Base-by-base conservation (phyloP, 2,113 vertebrate genomes). In the Nothoprocta pentlandii region DNA sequence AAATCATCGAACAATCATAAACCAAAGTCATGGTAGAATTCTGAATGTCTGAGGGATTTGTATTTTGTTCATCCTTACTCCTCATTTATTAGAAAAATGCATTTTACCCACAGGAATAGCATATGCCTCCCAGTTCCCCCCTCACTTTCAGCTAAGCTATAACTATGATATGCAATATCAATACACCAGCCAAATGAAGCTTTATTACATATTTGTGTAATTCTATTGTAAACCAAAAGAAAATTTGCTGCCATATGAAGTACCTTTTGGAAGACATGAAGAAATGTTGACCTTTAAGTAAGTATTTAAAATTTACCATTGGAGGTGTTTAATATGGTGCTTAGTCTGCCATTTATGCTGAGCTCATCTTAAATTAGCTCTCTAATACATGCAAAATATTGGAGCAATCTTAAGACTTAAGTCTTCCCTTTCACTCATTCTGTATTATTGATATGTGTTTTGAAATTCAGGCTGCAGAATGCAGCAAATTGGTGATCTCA, bases 21-120 rank as follows among this genome's bases (percentile, higher is more conserved):
- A 76, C 74, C 82, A 90, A 87, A 95, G 59, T 47, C 69, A 36
- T 85, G 68, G 56, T 53, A 46, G 79, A 73, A 80, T 90, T 92
- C 46, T 87, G 58, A 92, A 62, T 61, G 68, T 83, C 68, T 62
- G 39, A 61, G 13, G 42, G 49, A 34, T 34, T 34, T 34, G 34
- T 34, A 56, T 80, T 87, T 79, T 82, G 54, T 80, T 25, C 22
- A 20, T 46, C 58, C 34, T 80, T 44, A 16, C 56, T 71, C 46
- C 16, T 32, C 80, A 23, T 80, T 67, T 80, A 90, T 87, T 67
- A 80, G 64, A 70, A 87, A 84, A 84, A 47, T 90, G 44, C 22
- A 67, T 62, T 87, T 80, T 80, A 41, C 68, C 87, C 69, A 75
- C 30, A 46, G 68, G 73, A 90, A 20, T 9, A 76, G 41, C 26